phyloP scores from a whole-genome alignment of 2,797 vertebrate genomes.

The Nannoperca obscura region DNA sequence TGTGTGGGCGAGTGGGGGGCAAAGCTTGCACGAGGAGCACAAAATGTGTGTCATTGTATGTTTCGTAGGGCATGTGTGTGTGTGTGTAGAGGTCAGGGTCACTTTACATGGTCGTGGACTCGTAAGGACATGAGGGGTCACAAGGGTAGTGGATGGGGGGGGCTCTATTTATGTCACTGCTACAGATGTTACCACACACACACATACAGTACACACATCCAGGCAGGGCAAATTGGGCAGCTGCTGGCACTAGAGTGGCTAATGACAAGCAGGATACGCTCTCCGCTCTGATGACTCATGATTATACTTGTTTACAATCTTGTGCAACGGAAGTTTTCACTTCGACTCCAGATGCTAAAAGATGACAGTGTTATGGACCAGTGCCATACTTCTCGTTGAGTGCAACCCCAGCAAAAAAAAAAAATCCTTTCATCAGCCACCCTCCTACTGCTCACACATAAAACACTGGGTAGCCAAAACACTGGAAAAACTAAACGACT shows the following conservation, averaged over 20 bases:
- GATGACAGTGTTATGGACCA: slow-evolving; percentile 52
- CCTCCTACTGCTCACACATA: slow-evolving; percentile 4
- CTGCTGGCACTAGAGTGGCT: slow-evolving; percentile 24
- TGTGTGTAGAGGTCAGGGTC: slow-evolving; percentile 53
- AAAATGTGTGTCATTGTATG: slow-evolving; percentile 46
- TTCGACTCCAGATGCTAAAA: slow-evolving; percentile 52
- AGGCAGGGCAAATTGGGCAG: slow-evolving; percentile 32
- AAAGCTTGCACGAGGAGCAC: slow-evolving; percentile 11
- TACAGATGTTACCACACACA: slow-evolving; percentile 34
- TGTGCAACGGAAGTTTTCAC: slow-evolving; percentile 69
- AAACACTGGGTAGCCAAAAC: slow-evolving; percentile 14
- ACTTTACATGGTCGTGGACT: slow-evolving; percentile 45
- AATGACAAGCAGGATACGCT: slow-evolving; percentile 52
- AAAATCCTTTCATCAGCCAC: slow-evolving; percentile 31
- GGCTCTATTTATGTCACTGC: slow-evolving; percentile 29
- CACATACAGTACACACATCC: slow-evolving; percentile 20
- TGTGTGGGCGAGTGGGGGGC: slow-evolving; percentile 39
- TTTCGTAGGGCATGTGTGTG: slow-evolving; percentile 12
- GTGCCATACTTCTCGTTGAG: slow-evolving; percentile 53
- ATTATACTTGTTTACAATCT: slow-evolving; percentile 62
- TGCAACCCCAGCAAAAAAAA: slow-evolving; percentile 18
- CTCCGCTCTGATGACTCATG: slow-evolving; percentile 64
- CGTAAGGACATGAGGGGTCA: slow-evolving; percentile 33
- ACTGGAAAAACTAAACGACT: not conserved
- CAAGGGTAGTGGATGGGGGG: slow-evolving; percentile 1